These are phyloP conservation scores for Cerastoderma edule DNA, from an alignment of 2,888 invertebrate genomes.

Conservation along the genomic window DNA sequence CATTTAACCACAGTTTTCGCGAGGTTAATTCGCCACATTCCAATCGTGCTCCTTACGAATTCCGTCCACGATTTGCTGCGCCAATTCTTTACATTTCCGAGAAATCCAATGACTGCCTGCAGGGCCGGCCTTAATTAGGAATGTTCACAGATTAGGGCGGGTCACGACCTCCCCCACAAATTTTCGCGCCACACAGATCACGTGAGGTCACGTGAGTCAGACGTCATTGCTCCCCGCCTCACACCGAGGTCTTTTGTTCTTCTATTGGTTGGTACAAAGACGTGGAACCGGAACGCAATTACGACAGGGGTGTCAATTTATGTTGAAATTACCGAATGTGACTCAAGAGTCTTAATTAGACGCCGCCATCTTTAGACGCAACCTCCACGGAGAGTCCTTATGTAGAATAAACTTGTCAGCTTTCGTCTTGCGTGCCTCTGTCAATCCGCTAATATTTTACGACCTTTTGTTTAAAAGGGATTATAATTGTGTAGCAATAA, in stretches of 20 bases:
- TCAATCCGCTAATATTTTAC: too few relatives aligned
- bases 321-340: constrained; percentile 51
- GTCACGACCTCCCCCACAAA: constrained; percentile 34
- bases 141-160: constrained; percentile 43
- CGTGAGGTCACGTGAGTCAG: constrained; percentile 50
- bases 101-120: constrained; percentile 16
- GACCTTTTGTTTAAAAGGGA: too few relatives aligned
- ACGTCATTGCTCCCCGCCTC: constrained; percentile 31
- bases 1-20: not conserved
- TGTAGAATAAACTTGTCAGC: too few relatives aligned
- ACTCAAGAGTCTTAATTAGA: constrained; percentile 59
- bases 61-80: constrained; percentile 17
- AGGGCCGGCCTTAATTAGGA: constrained; percentile 26
- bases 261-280: constrained; percentile 12
- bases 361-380: not conserved
- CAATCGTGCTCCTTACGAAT: not conserved
- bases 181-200: constrained; percentile 36
- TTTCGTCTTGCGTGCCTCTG: too few relatives aligned
- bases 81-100: constrained; percentile 1
- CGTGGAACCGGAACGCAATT: constrained; percentile 18
- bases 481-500: too few relatives aligned
- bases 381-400: not conserved
- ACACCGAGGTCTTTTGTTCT: constrained; percentile 43
- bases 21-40: not conserved
- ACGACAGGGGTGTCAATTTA: constrained; percentile 45